phyloP scores from a whole-genome alignment of 92 coral and sea anemone genomes.

The Scolanthus callimorphus region DNA sequence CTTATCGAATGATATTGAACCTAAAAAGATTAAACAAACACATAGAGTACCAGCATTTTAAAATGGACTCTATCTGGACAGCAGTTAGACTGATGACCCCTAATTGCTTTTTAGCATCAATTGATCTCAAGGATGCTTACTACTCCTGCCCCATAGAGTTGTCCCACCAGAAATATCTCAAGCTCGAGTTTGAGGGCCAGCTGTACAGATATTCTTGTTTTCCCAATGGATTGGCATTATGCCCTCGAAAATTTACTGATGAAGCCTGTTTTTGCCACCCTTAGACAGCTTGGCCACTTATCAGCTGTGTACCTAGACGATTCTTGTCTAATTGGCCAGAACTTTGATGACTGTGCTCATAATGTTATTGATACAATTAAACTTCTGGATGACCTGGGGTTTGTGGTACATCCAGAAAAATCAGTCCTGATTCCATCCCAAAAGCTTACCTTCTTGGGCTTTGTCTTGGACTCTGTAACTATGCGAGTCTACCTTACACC shows the following conservation, averaged over 20 bases:
- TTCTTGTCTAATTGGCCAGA: background rate
- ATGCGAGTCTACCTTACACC: background rate
- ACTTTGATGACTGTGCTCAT: background rate
- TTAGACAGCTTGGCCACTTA: conserved; percentile 17
- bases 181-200: conserved; percentile 11
- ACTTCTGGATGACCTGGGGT: background rate
- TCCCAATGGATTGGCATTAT: conserved; percentile 24
- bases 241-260: conserved; percentile 23
- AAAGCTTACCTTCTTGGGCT: background rate
- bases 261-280: conserved; percentile 4
- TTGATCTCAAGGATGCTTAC: conserved; percentile 38
- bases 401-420: background rate
- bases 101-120: conserved; percentile 43
- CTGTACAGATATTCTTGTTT: conserved; percentile 3
- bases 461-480: background rate
- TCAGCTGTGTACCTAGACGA: background rate
- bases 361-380: background rate
- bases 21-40: conserved; percentile 19
- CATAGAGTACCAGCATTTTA: conserved; percentile 26
- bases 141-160: conserved; percentile 20
- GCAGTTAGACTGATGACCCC: conserved; percentile 28
- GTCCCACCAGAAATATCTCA: conserved; percentile 23
- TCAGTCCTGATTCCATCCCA: background rate
- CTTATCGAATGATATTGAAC: conserved; percentile 6
- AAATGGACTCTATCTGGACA: conserved; percentile 38